Base-by-base conservation (phyloP, 2,113 vertebrate genomes). In the Sarotherodon lohbergeri region DNA sequence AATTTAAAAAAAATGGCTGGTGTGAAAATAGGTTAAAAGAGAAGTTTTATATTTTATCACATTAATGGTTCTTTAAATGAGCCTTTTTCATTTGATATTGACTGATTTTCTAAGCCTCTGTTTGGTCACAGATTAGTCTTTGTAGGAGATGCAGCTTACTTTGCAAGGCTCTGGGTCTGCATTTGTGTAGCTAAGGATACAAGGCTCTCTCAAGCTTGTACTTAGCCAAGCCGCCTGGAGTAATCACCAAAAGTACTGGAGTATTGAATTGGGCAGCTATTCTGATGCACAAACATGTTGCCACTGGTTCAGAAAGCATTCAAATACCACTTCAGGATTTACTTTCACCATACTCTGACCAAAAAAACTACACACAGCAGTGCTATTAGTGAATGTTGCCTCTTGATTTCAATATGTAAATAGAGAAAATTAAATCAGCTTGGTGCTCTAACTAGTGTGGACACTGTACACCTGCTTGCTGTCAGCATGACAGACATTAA, bases 11-110 rank as follows among this genome's bases (percentile, higher is more conserved):
- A 82, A 56, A 79, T 7, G 17, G 54, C 13, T 9, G 39, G 66
- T 46, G 84, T 87, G 86, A 86, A 78, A 87, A 86, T 89, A 82
- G 82, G 29, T 73, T 84, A 82, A 81, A 71, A 32, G 50, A 43
- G 56, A 83, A 61, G 59, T 87, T 93, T 86, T 88, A 84, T 92
- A 93, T 91, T 92, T 91, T 86, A 82, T 85, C 83, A 88, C 85
- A 86, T 88, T 89, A 76, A 22, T 13, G n/a, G 80, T 82, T 86
- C 79, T 91, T 91, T 89, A 86, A 89, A 82, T 34, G 43, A 89
- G 39, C 61, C 48, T 87, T 41, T 88, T 88, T 92, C 17, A 82
- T 93, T 95, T 91, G 82, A 83, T 86, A 89, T 90, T 56, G 84
- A 90, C 71, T 82, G 52, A 24, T 88, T 91, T 90, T 84, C 27